These are phyloP conservation scores for Amphiura filiformis DNA, from an alignment of 35 echinoderm and acorn worm genomes.

Conservation along the genomic window DNA sequence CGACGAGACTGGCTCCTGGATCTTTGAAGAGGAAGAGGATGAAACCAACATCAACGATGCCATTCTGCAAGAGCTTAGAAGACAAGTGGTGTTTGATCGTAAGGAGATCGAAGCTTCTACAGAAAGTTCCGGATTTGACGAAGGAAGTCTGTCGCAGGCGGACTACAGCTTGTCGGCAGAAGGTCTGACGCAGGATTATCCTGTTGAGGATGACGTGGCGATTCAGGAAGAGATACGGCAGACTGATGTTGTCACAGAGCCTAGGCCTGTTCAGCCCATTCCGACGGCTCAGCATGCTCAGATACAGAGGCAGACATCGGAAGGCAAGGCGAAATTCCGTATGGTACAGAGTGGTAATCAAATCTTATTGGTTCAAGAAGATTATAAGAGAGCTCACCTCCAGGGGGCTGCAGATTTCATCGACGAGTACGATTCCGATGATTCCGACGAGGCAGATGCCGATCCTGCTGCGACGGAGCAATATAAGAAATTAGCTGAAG, in stretches of 20 bases:
- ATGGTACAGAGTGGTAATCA: slow-evolving; percentile 54
- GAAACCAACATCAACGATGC: slow-evolving; percentile 64
- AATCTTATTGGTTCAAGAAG: slow-evolving; percentile 31
- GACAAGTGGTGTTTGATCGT: slow-evolving; percentile 44
- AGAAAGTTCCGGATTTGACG: neutral
- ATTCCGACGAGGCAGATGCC: neutral
- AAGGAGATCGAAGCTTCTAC: neutral
- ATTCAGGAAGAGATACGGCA: neutral
- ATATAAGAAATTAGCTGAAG: neutral
- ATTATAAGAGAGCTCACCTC: slow-evolving; percentile 37
- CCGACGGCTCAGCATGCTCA: neutral
- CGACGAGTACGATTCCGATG: slow-evolving; percentile 64
- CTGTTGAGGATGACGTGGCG: neutral
- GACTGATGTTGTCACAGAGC: neutral
- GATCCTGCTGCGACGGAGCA: slow-evolving; percentile 37
- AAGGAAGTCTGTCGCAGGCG: neutral
- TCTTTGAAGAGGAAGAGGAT: slow-evolving; percentile 70
- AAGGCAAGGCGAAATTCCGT: slow-evolving; percentile 22
- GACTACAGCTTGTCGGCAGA: neutral
- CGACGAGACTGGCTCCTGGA: slow-evolving; percentile 8
- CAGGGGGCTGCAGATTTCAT: slow-evolving; percentile 43
- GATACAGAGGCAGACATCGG: slow-evolving; percentile 12
- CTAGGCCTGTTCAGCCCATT: neutral
- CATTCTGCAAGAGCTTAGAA: slow-evolving; percentile 61
- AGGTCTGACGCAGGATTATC: neutral